phyloP scores from a whole-genome alignment of 1,140 invertebrate genomes.

The Chrysomallon squamiferum region DNA sequence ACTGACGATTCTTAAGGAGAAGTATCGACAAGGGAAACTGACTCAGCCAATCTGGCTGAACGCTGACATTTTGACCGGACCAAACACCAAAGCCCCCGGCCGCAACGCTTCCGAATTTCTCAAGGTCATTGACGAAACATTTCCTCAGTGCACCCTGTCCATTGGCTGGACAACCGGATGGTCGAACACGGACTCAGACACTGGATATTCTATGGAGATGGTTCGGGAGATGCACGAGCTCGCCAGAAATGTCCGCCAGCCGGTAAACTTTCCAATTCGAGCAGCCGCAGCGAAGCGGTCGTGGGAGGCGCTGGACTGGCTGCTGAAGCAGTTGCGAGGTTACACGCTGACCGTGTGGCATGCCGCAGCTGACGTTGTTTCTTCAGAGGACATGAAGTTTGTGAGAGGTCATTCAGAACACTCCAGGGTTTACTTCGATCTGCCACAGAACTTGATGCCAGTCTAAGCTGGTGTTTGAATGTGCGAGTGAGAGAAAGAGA shows the following conservation, averaged over 20 bases:
- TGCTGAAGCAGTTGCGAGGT: conserved; percentile 33
- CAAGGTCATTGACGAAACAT: conserved; percentile 64
- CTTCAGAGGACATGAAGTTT: conserved; percentile 28
- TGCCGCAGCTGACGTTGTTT: conserved; percentile 16
- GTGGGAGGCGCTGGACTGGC: conserved; percentile 30
- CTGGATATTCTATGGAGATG: conserved; percentile 72
- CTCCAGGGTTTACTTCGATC: conserved; percentile 31
- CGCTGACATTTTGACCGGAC: conserved; percentile 83
- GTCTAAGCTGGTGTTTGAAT: too few relatives aligned
- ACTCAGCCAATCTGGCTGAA: conserved; percentile 82
- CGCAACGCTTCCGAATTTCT: conserved; percentile 76
- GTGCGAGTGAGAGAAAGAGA: too few relatives aligned
- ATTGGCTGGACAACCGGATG: conserved; percentile 85
- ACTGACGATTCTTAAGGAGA: conserved; percentile 65
- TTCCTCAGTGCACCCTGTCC: conserved; percentile 75
- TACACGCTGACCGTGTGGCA: conserved; percentile 38
- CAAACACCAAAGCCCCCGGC: conserved; percentile 70
- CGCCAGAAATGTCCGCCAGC: conserved; percentile 18
- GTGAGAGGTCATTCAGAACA: conserved; percentile 23
- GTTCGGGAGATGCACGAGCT: conserved; percentile 74
- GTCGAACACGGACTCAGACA: conserved; percentile 53
- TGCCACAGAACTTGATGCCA: conserved; percentile 28
- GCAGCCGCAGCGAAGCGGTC: conserved; percentile 28
- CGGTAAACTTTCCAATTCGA: conserved; percentile 37
- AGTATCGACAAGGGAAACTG: conserved; percentile 61